phyloP scores from a whole-genome alignment of 2,888 invertebrate genomes.

The Marasmarcha lunaedactyla region DNA sequence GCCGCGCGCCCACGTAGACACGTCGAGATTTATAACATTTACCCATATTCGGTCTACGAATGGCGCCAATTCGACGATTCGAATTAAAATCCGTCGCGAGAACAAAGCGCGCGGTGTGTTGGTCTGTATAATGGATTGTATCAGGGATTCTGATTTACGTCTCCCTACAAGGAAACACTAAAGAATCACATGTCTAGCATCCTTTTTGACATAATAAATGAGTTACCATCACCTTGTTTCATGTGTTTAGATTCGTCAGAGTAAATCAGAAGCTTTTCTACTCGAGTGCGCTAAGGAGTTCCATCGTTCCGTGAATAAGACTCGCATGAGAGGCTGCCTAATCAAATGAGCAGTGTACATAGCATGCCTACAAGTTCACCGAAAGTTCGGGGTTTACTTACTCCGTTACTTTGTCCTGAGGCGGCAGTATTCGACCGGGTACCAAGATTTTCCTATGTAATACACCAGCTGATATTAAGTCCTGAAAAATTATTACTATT shows the following conservation, averaged over 20 bases:
- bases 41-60: constrained; percentile 63
- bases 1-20: constrained; percentile 33
- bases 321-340: constrained; percentile 22
- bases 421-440: constrained; percentile 51
- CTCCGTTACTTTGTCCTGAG: constrained; percentile 41
- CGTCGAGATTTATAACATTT: constrained; percentile 62
- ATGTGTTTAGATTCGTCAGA: not conserved
- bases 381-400: constrained; percentile 30
- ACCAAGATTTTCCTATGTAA: constrained; percentile 51
- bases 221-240: no score
- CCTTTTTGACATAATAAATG: no score
- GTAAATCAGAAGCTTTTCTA: constrained; percentile 17
- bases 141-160: constrained; percentile 50
- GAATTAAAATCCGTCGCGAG: constrained; percentile 57
- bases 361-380: constrained; percentile 3
- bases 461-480: constrained; percentile 38
- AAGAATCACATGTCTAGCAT: no score
- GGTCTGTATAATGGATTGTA: constrained; percentile 49
- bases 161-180: constrained; percentile 19
- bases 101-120: constrained; percentile 32
- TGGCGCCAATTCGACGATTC: constrained; percentile 66
- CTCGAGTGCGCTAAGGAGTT: constrained; percentile 22
- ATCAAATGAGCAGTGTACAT: constrained; percentile 23
- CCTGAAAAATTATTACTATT: no score
- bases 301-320: constrained; percentile 4